Percentiles rank a stretch among this genome's conserved stretches.
Evolutionary conservation across 2,113 vertebrate genomes (phyloP).

Genomic region (Ovis aries): DNA sequence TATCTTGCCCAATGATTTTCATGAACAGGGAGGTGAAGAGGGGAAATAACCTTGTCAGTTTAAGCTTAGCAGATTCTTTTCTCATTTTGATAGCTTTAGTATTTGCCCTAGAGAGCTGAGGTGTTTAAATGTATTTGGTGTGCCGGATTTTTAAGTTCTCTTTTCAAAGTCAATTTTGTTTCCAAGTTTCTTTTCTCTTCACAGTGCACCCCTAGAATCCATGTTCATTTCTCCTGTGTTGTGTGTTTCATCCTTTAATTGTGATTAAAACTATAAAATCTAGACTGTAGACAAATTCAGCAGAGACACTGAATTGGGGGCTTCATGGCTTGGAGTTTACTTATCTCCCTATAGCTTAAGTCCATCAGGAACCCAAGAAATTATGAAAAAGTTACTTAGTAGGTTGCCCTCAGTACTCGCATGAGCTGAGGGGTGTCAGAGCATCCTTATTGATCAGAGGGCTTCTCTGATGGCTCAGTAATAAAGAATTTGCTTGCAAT

Average conservation of each 20-base stretch:
- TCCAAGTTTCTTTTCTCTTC: constrained; percentile 54
- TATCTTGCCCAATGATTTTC: constrained; percentile 23
- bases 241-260: constrained; percentile 21
- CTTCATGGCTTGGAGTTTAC: constrained; percentile 56
- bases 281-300: not conserved
- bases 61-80: constrained; percentile 54
- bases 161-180: constrained; percentile 68
- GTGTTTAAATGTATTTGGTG: constrained; percentile 68
- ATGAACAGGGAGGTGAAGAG: not conserved
- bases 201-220: constrained; percentile 7
- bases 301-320: too few relatives aligned
- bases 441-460: accelerated
- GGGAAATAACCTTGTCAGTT: not conserved
- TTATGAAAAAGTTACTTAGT: not conserved
- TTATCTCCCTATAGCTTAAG: constrained; percentile 2
- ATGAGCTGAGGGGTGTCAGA: not conserved
- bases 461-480: not conserved
- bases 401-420: not conserved
- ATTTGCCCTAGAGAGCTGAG: constrained; percentile 60
- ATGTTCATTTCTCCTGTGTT: constrained; percentile 15
- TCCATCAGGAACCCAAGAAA: not conserved
- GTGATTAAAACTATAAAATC: constrained; percentile 36
- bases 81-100: constrained; percentile 60
- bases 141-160: constrained; percentile 69
- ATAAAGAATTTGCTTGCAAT: not conserved